Conservation (phyloP, 2,113 vertebrate genomes). For the Rhombomys opimus region DNA sequence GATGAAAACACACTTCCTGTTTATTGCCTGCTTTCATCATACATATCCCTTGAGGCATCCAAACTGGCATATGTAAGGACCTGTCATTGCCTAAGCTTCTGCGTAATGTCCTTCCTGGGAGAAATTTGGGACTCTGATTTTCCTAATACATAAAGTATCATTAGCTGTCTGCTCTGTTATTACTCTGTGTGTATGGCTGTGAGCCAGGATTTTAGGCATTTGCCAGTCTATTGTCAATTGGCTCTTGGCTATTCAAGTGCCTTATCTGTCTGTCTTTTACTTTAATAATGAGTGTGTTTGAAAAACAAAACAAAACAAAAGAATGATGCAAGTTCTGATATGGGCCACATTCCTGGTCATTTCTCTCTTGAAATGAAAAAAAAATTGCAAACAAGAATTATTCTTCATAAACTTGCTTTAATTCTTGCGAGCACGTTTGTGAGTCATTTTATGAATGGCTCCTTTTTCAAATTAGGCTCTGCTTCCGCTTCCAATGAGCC, state of each 20-base stretch:
- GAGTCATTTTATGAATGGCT: conserved; percentile 85
- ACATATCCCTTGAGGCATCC: conserved; percentile 56
- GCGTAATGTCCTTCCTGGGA: conserved; percentile 52
- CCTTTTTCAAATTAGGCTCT: conserved; percentile 82
- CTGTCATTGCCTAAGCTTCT: conserved; percentile 7
- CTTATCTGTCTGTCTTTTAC: not conserved
- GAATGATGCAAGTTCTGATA: not conserved
- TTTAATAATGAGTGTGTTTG: conserved; percentile 3
- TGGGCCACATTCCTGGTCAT: conserved; percentile 57
- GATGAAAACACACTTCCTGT: conserved; percentile 60
- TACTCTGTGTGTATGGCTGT: not conserved
- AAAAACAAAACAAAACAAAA: conserved; percentile 29
- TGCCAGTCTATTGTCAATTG: not conserved
- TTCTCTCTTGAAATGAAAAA: conserved; percentile 57
- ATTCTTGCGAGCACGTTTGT: conserved; percentile 82
- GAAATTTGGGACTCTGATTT: conserved; percentile 53
- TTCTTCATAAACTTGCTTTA: conserved; percentile 82
- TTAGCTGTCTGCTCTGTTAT: conserved; percentile 26
- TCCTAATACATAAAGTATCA: conserved; percentile 31
- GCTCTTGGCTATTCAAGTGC: not conserved
- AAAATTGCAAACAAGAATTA: conserved; percentile 75
- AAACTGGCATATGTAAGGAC: not conserved
- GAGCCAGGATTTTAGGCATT: not conserved
- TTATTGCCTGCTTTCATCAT: conserved; percentile 63
- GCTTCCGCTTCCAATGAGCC: conserved; percentile 82